Evolutionary conservation across 1,140 invertebrate species (phyloP).

Genomic region (Sitobion miscanthi): DNA sequence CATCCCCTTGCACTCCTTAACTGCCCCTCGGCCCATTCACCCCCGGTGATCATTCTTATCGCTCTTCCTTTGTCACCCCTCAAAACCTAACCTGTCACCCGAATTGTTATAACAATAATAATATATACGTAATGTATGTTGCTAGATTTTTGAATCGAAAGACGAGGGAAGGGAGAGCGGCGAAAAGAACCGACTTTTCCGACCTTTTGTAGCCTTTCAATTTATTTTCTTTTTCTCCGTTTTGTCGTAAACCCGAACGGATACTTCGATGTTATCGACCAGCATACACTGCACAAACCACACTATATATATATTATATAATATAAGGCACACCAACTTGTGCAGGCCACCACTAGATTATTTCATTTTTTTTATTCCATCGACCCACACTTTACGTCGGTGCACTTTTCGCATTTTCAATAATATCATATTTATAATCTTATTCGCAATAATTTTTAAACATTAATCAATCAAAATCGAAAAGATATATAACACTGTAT

Average conservation of each 20-base stretch:
- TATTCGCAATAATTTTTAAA: neutral
- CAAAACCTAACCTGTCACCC: conserved; percentile 53
- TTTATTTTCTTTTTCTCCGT: conserved; percentile 43
- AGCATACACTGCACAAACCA: neutral
- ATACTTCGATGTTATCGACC: conserved; percentile 29
- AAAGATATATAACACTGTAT: neutral
- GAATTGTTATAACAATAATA: conserved; percentile 56
- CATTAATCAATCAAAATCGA: neutral
- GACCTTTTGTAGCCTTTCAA: conserved; percentile 49
- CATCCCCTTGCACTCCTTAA: neutral
- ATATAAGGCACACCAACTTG: neutral
- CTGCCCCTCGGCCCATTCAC: neutral
- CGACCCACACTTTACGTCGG: neutral
- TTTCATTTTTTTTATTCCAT: conserved; percentile 1
- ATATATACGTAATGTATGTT: conserved; percentile 35
- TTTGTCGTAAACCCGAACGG: conserved; percentile 47
- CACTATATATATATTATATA: neutral
- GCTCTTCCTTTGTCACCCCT: conserved; percentile 51
- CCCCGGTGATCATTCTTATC: conserved; percentile 40
- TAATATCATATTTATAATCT: neutral
- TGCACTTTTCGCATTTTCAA: neutral
- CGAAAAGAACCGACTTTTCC: neutral
- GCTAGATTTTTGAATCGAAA: conserved; percentile 34
- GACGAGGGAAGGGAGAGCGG: no score
- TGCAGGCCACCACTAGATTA: neutral